A percentile compares a stretch with the other conserved stretches of the same genome.
Evolutionary conservation across 2,797 vertebrate species (phyloP).

Genomic region (Danio choprae): DNA sequence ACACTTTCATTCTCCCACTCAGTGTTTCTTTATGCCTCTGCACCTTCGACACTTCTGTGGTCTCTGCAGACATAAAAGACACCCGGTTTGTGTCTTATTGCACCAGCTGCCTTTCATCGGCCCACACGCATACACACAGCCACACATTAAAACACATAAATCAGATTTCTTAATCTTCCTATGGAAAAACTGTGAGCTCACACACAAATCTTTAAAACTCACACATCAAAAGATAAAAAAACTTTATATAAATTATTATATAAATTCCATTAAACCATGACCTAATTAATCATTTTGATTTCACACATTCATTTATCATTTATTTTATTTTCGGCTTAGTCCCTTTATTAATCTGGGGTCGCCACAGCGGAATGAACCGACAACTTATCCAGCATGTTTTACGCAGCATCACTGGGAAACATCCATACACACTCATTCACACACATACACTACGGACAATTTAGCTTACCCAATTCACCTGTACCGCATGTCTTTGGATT

Average conservation of each 20-base stretch:
- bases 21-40: background rate
- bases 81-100: constrained; percentile 38
- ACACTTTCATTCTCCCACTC: background rate
- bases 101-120: constrained; percentile 47
- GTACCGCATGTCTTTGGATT: no score
- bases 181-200: constrained; percentile 37
- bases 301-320: no score
- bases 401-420: no score
- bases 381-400: no score
- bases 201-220: background rate
- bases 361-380: no score
- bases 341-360: no score
- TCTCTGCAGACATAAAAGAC: constrained; percentile 37
- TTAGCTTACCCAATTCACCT: no score
- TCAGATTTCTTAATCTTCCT: constrained; percentile 12
- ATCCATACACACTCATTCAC: no score
- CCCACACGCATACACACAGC: constrained; percentile 41
- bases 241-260: no score
- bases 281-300: background rate
- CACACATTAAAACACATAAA: constrained; percentile 29
- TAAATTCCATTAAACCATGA: background rate
- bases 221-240: background rate
- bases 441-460: no score
- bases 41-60: background rate
- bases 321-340: no score